Percentiles rank a stretch among this genome's conserved stretches.
phyloP scores from a whole-genome alignment of 2,797 vertebrate species.

The Graptemys geographica region DNA sequence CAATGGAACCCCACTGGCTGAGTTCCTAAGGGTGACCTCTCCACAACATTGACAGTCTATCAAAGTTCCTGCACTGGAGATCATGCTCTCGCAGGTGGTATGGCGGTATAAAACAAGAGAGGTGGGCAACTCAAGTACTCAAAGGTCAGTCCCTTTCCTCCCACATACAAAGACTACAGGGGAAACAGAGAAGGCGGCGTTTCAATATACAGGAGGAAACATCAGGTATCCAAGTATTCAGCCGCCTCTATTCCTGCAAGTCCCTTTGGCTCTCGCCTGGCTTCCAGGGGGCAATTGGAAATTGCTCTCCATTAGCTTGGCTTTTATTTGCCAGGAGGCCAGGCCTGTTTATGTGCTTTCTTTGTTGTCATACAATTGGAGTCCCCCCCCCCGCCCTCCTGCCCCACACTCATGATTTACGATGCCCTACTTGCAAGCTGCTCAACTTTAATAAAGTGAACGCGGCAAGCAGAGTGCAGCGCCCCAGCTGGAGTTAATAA shows the following conservation, averaged over 20 bases:
- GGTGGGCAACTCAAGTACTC: constrained; percentile 10
- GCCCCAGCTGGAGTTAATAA: constrained; percentile 68
- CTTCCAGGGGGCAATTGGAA: constrained; percentile 43
- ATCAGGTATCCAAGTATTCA: background rate
- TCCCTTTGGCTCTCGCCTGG: constrained; percentile 19
- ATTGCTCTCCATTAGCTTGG: background rate
- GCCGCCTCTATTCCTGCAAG: background rate
- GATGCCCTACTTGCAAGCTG: constrained; percentile 54
- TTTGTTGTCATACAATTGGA: constrained; percentile 47
- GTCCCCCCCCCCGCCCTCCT: constrained; percentile 5
- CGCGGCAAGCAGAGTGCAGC: constrained; percentile 33
- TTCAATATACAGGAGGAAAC: background rate
- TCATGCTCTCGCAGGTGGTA: background rate
- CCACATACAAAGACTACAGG: background rate
- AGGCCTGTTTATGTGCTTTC: constrained; percentile 17
- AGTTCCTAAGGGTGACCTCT: background rate
- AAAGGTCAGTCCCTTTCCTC: background rate
- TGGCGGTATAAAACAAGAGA: background rate
- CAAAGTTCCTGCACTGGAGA: background rate
- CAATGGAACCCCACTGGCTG: background rate
- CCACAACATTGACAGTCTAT: background rate
- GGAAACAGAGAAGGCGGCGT: background rate
- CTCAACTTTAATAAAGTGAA: constrained; percentile 66
- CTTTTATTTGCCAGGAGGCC: constrained; percentile 33
- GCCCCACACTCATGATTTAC: constrained; percentile 56